Evolutionary conservation across 2,888 invertebrate species (phyloP), one percentile per base, ranked within the genome.

Genomic region (Caenorhabditis angaria): DNA sequence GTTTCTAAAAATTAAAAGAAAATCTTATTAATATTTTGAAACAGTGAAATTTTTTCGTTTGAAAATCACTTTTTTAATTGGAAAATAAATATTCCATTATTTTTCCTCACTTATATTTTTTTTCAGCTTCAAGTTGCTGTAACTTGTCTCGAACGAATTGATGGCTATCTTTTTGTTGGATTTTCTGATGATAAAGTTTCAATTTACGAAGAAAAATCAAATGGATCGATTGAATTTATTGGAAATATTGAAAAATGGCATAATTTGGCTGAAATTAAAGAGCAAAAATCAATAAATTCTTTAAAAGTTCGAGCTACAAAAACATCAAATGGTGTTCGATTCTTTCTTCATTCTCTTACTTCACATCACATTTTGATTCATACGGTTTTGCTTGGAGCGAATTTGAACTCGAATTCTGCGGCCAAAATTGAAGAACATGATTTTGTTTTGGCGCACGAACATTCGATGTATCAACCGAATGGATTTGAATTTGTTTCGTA

Each of bases 161-260:
- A 75, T 20, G 76, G 68, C 14, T 72, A 66, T 51, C 56, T 79
- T n/a, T 48, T 79, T 4, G 28, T 76, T 25, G 79, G 72, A 48
- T 73, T 70, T 61, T 65, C 72, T 28, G 79, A 79, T 41, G 61
- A 73, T 59, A 60, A 70, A 12, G 54, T 79, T 4, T 69, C 74
- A 22, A 75, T 79, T 32, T 77, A 69, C 55, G 79, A 76, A 41
- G 79, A 79, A 32, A 62, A 65, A 28, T 76, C 70, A 24, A 65
- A 61, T 12, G 79, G 79, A 24, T 56, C 58, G 8, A 54, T 77
- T 0, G 72, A 72, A 32, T 56, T 65, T 12, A 48, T 65, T 18
- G 76, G 76, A n/a, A 61, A 48, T n/a, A 35, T 79, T n/a, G 69
- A 73, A 8, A 48, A 59, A 18, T 73, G 73, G 73, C 73, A 73